phyloP scores from a whole-genome alignment of 2,888 invertebrate genomes.

The Drosophila falleni region DNA sequence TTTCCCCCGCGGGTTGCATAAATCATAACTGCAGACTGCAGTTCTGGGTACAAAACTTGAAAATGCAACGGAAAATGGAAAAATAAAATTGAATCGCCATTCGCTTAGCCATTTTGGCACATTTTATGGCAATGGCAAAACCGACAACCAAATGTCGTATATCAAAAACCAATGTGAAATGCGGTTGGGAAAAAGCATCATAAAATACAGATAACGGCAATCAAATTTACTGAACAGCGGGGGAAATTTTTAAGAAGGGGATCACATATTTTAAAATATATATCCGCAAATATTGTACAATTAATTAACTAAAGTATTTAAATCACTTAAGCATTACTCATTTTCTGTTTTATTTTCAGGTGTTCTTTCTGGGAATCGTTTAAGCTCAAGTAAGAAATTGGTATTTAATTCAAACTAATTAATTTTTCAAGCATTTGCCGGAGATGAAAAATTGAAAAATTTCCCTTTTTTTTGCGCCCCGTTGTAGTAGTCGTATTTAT shows the following conservation, averaged over 20 bases:
- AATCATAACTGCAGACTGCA: constrained; percentile 38
- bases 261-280: constrained; percentile 43
- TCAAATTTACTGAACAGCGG: constrained; percentile 52
- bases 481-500: constrained; percentile 57
- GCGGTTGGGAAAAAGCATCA: constrained; percentile 69
- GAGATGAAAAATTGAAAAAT: constrained; percentile 21
- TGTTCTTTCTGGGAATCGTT: constrained; percentile 29
- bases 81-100: constrained; percentile 27
- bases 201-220: constrained; percentile 79
- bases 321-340: constrained; percentile 21
- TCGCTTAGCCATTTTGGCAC: constrained; percentile 55
- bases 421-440: constrained; percentile 37
- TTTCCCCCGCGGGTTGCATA: constrained; percentile 23
- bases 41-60: constrained; percentile 12
- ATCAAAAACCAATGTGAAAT: constrained; percentile 70
- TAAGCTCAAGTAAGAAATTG: constrained; percentile 11
- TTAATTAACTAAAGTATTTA: constrained; percentile 64
- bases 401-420: constrained; percentile 43
- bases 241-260: no score
- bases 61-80: constrained; percentile 14
- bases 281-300: constrained; percentile 46
- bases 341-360: constrained; percentile 37
- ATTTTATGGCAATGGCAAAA: constrained; percentile 63
- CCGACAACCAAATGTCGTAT: constrained; percentile 49
- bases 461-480: constrained; percentile 28